Percentiles rank a stretch among this genome's conserved stretches.
phyloP scores from a whole-genome alignment of 2,888 invertebrate species.

The Habrosyne pyritoides region DNA sequence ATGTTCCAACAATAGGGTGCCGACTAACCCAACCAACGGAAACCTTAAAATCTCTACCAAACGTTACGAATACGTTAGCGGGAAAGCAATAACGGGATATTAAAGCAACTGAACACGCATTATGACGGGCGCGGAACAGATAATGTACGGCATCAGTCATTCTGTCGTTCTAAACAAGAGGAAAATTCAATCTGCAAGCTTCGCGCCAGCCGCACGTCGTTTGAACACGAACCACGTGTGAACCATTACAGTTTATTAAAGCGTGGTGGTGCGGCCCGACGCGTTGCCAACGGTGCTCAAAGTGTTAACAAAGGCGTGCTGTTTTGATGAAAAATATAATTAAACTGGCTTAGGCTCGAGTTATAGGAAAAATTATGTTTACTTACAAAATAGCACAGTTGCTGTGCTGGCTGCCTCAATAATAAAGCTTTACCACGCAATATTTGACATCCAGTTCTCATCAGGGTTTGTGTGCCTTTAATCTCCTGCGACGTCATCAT shows the following conservation, averaged over 20 bases:
- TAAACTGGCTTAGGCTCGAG: too few relatives aligned
- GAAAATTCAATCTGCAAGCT: constrained; percentile 7
- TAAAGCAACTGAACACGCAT: constrained; percentile 7
- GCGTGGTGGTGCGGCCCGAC: background rate
- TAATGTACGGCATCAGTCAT: constrained; percentile 4
- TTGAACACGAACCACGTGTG: constrained; percentile 1
- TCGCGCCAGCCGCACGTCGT: constrained; percentile 2
- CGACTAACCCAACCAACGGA: background rate
- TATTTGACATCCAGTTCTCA: too few relatives aligned
- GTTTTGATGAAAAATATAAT: background rate
- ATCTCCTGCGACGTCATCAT: too few relatives aligned
- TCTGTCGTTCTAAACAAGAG: constrained; percentile 3
- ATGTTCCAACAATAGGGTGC: background rate
- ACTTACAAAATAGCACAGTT: too few relatives aligned
- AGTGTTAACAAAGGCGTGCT: background rate
- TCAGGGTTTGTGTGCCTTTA: too few relatives aligned
- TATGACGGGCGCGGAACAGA: constrained; percentile 2
- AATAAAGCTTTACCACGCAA: too few relatives aligned
- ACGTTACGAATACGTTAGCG: background rate
- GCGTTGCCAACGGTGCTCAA: background rate
- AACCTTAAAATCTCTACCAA: background rate
- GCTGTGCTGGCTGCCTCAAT: too few relatives aligned
- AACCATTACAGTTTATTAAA: constrained; percentile 2
- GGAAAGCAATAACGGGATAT: constrained; percentile 8
- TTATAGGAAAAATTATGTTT: too few relatives aligned